Conservation (phyloP, 2,113 vertebrate genomes). For the Nipponia nippon region DNA sequence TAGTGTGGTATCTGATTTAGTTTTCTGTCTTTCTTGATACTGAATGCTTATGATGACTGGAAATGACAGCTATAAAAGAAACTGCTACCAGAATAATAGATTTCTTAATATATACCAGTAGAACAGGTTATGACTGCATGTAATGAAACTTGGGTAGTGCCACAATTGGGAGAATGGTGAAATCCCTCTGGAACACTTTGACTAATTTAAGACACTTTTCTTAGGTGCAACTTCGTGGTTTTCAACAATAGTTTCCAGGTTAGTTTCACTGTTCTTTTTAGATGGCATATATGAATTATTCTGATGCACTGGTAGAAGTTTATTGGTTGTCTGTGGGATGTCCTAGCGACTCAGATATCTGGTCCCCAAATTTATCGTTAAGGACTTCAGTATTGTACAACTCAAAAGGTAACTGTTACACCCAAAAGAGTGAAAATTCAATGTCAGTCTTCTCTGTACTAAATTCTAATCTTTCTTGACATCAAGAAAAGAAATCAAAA, state of each 20-base stretch:
- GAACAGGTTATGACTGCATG: background rate
- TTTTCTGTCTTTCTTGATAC: background rate
- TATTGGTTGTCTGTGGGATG: background rate
- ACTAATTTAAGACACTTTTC: background rate
- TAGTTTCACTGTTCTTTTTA: background rate
- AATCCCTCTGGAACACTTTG: background rate
- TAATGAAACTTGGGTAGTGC: background rate
- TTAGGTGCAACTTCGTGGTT: background rate
- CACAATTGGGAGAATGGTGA: background rate
- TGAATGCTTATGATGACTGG: background rate
- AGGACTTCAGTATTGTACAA: background rate
- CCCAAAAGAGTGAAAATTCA: background rate
- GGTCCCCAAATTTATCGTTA: background rate
- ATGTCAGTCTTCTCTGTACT: background rate
- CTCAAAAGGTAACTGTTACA: background rate
- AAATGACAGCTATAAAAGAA: background rate
- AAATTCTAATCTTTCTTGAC: background rate
- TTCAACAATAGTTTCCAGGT: background rate
- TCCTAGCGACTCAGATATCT: background rate
- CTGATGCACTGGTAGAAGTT: background rate
- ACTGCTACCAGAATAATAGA: background rate
- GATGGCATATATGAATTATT: background rate
- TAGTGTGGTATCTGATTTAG: background rate
- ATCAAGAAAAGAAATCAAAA: background rate
- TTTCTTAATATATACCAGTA: background rate